Conservation (phyloP, 2,888 invertebrate genomes). For the Epistrophe eligans region DNA sequence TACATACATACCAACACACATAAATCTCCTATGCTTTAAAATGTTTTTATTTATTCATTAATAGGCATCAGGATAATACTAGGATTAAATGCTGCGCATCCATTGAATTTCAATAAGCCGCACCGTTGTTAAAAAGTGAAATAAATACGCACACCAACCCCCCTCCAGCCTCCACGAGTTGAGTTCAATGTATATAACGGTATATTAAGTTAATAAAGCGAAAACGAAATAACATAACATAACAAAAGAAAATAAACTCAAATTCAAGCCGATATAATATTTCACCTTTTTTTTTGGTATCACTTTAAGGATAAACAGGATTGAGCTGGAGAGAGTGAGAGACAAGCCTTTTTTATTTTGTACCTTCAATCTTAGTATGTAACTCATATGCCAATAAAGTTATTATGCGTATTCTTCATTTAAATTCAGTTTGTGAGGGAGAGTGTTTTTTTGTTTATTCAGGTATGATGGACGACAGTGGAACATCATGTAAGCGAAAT, state of each 20-base stretch:
- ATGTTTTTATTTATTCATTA: slow-evolving; percentile 60
- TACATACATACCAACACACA: slow-evolving; percentile 8
- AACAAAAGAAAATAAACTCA: slow-evolving; percentile 52
- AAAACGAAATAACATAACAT: slow-evolving; percentile 39
- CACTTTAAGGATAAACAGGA: slow-evolving; percentile 59
- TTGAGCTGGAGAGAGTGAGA: slow-evolving; percentile 21
- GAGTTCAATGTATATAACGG: slow-evolving; percentile 39
- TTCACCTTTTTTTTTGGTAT: slow-evolving; percentile 46
- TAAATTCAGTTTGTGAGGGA: background rate
- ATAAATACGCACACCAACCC: slow-evolving; percentile 1
- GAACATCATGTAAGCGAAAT: background rate
- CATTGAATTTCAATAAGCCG: slow-evolving; percentile 73
- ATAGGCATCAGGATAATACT: slow-evolving; percentile 57
- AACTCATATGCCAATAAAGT: slow-evolving; percentile 56
- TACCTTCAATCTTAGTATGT: background rate
- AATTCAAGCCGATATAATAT: slow-evolving; percentile 36
- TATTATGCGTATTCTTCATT: slow-evolving; percentile 50
- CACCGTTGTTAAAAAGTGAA: slow-evolving; percentile 43
- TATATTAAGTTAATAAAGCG: slow-evolving; percentile 60
- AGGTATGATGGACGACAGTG: background rate
- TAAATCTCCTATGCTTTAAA: slow-evolving; percentile 55
- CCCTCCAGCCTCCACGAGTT: background rate
- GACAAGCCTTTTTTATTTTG: slow-evolving; percentile 7
- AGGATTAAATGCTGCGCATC: slow-evolving; percentile 68
- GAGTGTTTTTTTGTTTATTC: background rate